Conservation (phyloP, 2,888 invertebrate genomes). For the Nomada fabriciana region DNA sequence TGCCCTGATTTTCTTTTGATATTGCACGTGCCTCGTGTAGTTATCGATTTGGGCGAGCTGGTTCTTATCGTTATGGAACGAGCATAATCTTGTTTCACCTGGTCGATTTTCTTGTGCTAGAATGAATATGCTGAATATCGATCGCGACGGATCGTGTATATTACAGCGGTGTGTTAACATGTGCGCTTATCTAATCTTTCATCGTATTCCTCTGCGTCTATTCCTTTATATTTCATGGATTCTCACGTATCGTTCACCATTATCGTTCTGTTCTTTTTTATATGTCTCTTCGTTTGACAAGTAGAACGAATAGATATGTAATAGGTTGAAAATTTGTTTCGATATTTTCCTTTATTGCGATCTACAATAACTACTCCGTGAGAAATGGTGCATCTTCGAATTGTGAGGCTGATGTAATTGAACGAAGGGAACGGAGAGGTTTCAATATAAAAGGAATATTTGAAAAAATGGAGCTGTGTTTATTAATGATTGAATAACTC, state of each 20-base stretch:
- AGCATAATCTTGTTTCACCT: slow-evolving; percentile 8
- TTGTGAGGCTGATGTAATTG: background rate
- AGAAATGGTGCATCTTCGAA: no score
- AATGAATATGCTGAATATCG: slow-evolving; percentile 43
- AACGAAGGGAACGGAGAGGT: no score
- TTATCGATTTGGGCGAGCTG: slow-evolving; percentile 10
- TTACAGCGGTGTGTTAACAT: slow-evolving; percentile 28
- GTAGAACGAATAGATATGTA: background rate
- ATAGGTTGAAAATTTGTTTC: background rate
- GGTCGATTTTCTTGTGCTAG: background rate
- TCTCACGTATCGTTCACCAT: background rate
- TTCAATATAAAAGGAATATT: no score
- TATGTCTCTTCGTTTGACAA: background rate
- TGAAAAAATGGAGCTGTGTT: no score
- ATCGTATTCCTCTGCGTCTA: background rate
- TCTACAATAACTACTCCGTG: no score
- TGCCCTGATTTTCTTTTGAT: background rate
- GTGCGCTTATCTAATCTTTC: slow-evolving; percentile 39
- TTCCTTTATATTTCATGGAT: background rate
- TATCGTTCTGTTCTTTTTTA: background rate
- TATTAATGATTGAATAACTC: no score
- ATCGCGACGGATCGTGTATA: slow-evolving; percentile 33
- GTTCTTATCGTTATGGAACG: background rate
- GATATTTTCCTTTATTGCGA: background rate
- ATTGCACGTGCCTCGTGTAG: slow-evolving; percentile 23